Conservation (phyloP, 2,888 invertebrate genomes). For the Coecobrya sp. region DNA sequence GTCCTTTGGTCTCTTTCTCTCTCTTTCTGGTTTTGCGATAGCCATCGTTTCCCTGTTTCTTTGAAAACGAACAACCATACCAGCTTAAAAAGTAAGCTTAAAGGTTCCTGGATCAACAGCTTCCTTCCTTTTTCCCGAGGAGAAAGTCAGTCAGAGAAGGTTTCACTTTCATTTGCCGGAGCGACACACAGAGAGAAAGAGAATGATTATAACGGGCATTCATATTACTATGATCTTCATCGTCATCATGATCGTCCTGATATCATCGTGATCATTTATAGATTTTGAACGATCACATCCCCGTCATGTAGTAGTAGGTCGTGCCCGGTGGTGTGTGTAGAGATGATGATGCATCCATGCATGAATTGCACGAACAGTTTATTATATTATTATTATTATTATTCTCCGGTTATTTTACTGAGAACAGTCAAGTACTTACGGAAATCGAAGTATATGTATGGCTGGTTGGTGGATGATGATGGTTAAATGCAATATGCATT, state of each 20-base stretch:
- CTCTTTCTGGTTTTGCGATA: constrained; percentile 60
- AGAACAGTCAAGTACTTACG: constrained; percentile 47
- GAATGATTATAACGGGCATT: constrained; percentile 9
- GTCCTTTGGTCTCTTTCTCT: not conserved
- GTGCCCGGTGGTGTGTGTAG: not conserved
- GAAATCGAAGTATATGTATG: constrained; percentile 47
- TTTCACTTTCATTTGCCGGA: constrained; percentile 72
- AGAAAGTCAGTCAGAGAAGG: too few species aligned
- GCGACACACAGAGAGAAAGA: not conserved
- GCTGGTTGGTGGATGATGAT: too few species aligned
- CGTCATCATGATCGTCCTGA: too few species aligned
- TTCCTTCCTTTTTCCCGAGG: constrained; percentile 54
- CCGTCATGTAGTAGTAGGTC: too few species aligned
- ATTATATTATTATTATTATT: constrained; percentile 68
- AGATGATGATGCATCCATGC: constrained; percentile 54
- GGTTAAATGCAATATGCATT: too few species aligned
- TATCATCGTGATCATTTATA: constrained; percentile 21
- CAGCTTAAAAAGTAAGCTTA: constrained; percentile 49
- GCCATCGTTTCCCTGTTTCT: constrained; percentile 64
- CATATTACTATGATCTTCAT: too few species aligned
- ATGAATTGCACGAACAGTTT: constrained; percentile 63
- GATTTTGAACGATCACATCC: constrained; percentile 15
- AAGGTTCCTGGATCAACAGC: constrained; percentile 81
- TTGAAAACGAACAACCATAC: constrained; percentile 46
- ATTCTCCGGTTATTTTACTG: constrained; percentile 35